Percentiles rank a stretch among this genome's conserved stretches.
These are phyloP conservation scores for Cyaniris semiargus DNA, from an alignment of 2,888 invertebrate genomes.

Conservation along the genomic window DNA sequence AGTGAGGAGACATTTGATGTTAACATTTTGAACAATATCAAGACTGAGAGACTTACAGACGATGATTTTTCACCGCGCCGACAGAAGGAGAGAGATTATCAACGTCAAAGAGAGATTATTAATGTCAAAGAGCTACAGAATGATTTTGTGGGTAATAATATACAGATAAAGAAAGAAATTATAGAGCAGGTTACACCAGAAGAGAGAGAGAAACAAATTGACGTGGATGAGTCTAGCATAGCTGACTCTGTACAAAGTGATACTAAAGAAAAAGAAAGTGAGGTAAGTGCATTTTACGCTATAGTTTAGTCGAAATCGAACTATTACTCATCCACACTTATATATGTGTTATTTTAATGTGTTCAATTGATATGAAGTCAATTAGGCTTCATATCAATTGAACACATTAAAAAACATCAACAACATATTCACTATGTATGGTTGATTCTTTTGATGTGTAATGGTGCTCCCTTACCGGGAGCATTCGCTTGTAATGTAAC, in stretches of 20 bases:
- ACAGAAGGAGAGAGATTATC: constrained; percentile 64
- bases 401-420: too few relatives aligned
- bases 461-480: too few relatives aligned
- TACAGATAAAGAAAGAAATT: constrained; percentile 64
- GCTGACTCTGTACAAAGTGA: background rate
- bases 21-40: constrained; percentile 70
- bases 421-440: too few relatives aligned
- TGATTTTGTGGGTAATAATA: constrained; percentile 67
- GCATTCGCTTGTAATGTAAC: too few relatives aligned
- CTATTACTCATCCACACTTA: too few relatives aligned
- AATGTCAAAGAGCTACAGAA: constrained; percentile 72
- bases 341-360: too few relatives aligned
- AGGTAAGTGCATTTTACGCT: background rate
- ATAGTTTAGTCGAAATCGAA: background rate
- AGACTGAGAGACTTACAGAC: constrained; percentile 67
- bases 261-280: background rate
- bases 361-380: too few relatives aligned
- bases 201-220: background rate
- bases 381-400: too few relatives aligned
- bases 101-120: constrained; percentile 68
- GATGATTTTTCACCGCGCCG: constrained; percentile 66
- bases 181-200: constrained; percentile 41
- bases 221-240: constrained; percentile 7
- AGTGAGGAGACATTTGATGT: constrained; percentile 67
- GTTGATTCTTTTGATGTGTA: too few relatives aligned